Evolutionary conservation across 92 coral and sea anemone species (phyloP), one percentile per base, ranked within the genome.

Genomic region (Palythoa grandis): DNA sequence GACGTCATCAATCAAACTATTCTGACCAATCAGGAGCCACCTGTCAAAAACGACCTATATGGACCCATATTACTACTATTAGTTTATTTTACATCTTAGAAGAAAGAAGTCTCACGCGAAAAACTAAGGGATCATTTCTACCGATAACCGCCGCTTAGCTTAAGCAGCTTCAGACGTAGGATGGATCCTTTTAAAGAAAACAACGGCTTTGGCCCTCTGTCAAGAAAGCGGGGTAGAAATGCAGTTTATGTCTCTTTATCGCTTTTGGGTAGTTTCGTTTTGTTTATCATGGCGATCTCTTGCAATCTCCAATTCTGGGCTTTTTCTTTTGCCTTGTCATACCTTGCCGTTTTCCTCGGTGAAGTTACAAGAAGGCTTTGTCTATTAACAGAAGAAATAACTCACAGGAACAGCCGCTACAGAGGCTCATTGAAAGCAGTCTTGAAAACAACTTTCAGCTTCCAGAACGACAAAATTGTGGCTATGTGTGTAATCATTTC

Each of bases 201-300:
- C 78, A 91, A 93, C 66, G 93, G 95, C 0, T 93, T 93, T 83
- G 95, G 95, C 4, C 95, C 95, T 25, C 47, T 93, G 37, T 84
- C 92, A 19, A 56, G 88, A 76, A 89, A 70, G 58, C 95, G 95
- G 0, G 87, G 93, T 19, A 86, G 78, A 3, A 13, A 54, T n/a
- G 89, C 92, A 1, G 19, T 52, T 9, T 35, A 63, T 15, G 92
- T 61, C 43, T 2, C 29, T 20, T 23, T 11, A 37, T 11, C 38
- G 40, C 52, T 29, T 29, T 29, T 29, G 35, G 35, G 35, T 29
- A 29, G 35, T 53, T 76, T 47, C 6, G 25, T 54, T 76, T 40
- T 76, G 39, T 76, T 65, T 13, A 25, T 38, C 1, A 1, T 53
- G 12, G 82, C 47, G 11, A 12, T 76, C 67, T 54, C 82, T 76